Base-by-base conservation (phyloP, 2,113 vertebrate species). In the Jaculus jaculus region DNA sequence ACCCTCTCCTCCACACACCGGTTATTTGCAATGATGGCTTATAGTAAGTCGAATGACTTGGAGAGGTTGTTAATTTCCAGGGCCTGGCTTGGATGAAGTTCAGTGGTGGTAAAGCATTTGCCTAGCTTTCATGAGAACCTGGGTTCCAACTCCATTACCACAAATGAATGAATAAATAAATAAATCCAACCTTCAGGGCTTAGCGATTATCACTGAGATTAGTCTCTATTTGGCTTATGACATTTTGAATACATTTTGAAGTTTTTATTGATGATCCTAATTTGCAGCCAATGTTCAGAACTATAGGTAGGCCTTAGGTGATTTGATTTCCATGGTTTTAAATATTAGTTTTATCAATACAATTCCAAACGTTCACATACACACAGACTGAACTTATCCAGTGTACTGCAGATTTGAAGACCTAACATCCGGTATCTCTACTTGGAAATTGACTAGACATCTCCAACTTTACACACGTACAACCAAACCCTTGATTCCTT, bases 1-100 rank as follows among this genome's bases (percentile, higher is more conserved):
- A 77, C 37, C 90, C 65, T 66, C 42, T 47, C 42, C 39, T 74
- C 47, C 87, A 39, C 32, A 82, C 24, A 17, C 73, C 42, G 72
- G 26, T 92, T 68, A 78, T 78, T 73, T 86, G 84, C 77, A 93
- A 81, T 18, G 3, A n/a, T 68, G 54, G n/a, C 78, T 94, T 89
- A n/a, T 28, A 26, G 58, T 28, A 93, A 26, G 58, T 28, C 91
- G 60, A 84, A 65, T 85, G 51, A 72, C 78, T 51, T 77, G 9
- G 5, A 91, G 81, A 94, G 47, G 32, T 95, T 89, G 90, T 61
- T 87, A 89, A 95, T 37, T 72, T 18, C 71, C 34, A 26, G 72
- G 42, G 37, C 26, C 58, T 63, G 39, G 58, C 17, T 26, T 61
- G 34, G 28, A 9, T 42, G 26, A 74, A 28, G 28, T 18, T 61